A percentile compares a stretch with the other conserved stretches of the same genome.
Evolutionary conservation across 2,797 vertebrate species (phyloP).

Genomic region (Manis crassicaudata): DNA sequence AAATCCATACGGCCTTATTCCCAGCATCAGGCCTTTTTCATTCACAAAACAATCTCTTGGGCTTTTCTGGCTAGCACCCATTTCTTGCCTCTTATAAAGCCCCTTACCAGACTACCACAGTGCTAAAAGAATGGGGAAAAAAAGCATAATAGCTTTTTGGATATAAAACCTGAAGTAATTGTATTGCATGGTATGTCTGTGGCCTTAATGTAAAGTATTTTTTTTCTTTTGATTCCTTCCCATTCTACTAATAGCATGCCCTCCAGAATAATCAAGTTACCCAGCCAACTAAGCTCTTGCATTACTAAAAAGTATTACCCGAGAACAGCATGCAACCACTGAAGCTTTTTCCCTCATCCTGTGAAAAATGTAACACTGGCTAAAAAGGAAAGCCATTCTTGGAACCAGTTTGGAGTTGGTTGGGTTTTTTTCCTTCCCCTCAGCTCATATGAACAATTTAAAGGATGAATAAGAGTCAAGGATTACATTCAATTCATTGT

Average conservation of each 20-base stretch:
- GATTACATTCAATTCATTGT: conserved; percentile 25
- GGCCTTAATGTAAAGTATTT: conserved; percentile 61
- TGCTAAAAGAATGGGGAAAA: conserved; percentile 61
- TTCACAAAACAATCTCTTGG: conserved; percentile 72
- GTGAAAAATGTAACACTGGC: conserved; percentile 69
- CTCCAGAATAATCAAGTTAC: conserved; percentile 79
- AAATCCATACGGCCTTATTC: conserved; percentile 63
- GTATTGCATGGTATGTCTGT: conserved; percentile 58
- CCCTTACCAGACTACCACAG: conserved; percentile 73
- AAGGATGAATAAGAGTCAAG: conserved; percentile 51
- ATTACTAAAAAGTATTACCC: conserved; percentile 62
- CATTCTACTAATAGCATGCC: conserved; percentile 70
- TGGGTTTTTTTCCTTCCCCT: not conserved
- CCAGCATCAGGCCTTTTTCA: conserved; percentile 67
- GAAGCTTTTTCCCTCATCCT: conserved; percentile 62
- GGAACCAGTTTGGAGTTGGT: conserved; percentile 51
- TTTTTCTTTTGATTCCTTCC: conserved; percentile 74
- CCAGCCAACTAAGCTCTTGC: conserved; percentile 73
- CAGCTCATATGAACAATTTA: conserved; percentile 61
- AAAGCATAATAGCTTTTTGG: conserved; percentile 71
- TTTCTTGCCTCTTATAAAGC: conserved; percentile 68
- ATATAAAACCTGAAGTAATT: conserved; percentile 71
- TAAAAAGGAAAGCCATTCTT: conserved; percentile 70
- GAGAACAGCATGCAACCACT: conserved; percentile 75
- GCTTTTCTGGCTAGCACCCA: conserved; percentile 71